phyloP scores from a whole-genome alignment of 2,113 vertebrate species.

The Chamaetylas fuelleborni region DNA sequence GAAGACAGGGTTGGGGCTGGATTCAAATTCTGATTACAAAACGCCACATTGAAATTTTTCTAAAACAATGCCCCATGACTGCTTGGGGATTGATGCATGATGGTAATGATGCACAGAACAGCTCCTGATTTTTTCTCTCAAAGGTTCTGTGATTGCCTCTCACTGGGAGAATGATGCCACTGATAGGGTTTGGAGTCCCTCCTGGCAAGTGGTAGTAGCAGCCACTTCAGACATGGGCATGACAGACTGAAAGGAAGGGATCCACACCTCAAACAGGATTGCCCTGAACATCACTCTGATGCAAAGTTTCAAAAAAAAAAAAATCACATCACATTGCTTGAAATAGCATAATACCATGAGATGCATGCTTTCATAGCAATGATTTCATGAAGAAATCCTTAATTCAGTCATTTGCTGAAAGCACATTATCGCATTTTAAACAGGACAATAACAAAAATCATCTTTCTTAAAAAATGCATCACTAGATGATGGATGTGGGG shows the following conservation, averaged over 20 bases:
- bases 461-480: not conserved
- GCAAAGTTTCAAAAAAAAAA: not conserved
- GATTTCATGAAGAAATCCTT: not conserved
- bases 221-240: not conserved
- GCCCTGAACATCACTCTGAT: not conserved
- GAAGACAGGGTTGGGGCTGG: accelerated
- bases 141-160: not conserved
- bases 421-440: not conserved
- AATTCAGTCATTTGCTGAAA: not conserved
- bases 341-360: not conserved
- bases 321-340: not conserved
- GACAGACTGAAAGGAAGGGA: not conserved
- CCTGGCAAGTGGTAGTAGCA: not conserved
- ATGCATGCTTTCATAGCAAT: not conserved
- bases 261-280: not conserved
- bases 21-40: not conserved
- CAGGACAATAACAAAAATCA: not conserved
- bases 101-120: not conserved
- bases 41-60: not conserved
- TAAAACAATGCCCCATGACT: not conserved
- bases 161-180: not conserved
- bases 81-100: not conserved
- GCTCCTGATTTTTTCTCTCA: not conserved
- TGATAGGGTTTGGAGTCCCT: not conserved
- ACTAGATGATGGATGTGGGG: not conserved